Evolutionary conservation across 2,888 invertebrate genomes (phyloP), one percentile per base, ranked within the genome.

Genomic region (Agrochola circellaris): DNA sequence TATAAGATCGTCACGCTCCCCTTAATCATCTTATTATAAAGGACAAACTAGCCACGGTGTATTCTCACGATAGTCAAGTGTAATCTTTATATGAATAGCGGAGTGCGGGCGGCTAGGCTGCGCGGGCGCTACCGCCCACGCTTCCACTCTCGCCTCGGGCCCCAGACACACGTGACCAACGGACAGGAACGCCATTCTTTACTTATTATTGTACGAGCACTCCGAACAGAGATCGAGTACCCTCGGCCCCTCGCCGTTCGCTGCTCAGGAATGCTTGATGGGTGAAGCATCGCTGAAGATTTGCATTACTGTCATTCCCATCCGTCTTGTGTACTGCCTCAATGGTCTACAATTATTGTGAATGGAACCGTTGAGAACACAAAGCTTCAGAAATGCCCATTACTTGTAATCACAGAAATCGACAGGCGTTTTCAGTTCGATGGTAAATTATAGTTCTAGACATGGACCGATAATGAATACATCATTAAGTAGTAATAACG

Each of bases 61-160:
- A 90, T 94, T 95, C 95, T 93, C 95, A 95, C 94, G 94, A 90
- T 90, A 89, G 89, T 91, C 90, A 91, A 93, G 89, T 89, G 92
- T 90, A 89, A 90, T 88, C 81, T 88, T 87, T 81, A 82, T 88
- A 90, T 88, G 90, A 87, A 89, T 89, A 89, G 84, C 84, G 84
- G 75, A 69, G 72, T 75, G 38, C 74, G 26, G 26, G 51, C 45
- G 26, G 15, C 45, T 45, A 15, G 45, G 45, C 67, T 68, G 73
- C 72, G 69, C 70, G 60, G 26, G 72, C 73, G 75, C 87, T 87
- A 77, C 83, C 95, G 94, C 96, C 96, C 92, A 96, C 96, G 95
- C 95, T 93, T 77, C 92, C 94, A 95, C 96, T 96, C 94, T 94
- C 95, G 92, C 94, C 94, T 95, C 93, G 93, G 92, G 92, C 94